Conservation (phyloP, 2,888 invertebrate species). For the Coenonympha glycerion region DNA sequence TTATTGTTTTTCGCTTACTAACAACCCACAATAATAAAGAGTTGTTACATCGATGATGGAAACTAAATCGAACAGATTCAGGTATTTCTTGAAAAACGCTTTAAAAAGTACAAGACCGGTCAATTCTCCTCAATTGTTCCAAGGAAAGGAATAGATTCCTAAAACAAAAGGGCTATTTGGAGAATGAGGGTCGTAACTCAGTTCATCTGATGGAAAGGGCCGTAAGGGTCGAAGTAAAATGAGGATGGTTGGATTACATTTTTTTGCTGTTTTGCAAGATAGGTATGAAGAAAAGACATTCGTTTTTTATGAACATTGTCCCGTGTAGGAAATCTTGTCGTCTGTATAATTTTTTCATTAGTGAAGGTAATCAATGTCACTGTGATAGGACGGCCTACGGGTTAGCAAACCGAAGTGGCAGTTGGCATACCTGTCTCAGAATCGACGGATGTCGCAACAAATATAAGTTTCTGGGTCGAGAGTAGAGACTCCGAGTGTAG, state of each 20-base stretch:
- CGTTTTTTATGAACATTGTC: neutral
- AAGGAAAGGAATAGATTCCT: neutral
- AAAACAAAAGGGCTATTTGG: slow-evolving; percentile 3
- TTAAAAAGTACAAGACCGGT: neutral
- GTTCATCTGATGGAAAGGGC: slow-evolving; percentile 3
- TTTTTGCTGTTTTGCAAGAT: neutral
- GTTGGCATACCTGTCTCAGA: too few species aligned
- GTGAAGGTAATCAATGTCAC: too few species aligned
- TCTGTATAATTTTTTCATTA: neutral
- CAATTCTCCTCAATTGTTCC: neutral
- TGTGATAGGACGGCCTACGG: too few species aligned
- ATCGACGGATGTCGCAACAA: too few species aligned
- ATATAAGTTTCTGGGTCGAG: too few species aligned
- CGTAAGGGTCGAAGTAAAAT: slow-evolving; percentile 4
- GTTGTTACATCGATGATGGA: too few species aligned
- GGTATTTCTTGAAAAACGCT: neutral
- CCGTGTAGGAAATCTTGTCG: neutral
- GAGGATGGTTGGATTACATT: neutral
- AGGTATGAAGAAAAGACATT: neutral
- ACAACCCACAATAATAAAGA: too few species aligned
- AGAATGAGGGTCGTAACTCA: slow-evolving; percentile 2
- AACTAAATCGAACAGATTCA: neutral
- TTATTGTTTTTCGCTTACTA: too few species aligned
- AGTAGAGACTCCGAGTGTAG: too few species aligned
- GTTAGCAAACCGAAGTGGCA: too few species aligned